Evolutionary conservation across 1,140 invertebrate species (phyloP).

Genomic region (Macrocentrus cingulum): DNA sequence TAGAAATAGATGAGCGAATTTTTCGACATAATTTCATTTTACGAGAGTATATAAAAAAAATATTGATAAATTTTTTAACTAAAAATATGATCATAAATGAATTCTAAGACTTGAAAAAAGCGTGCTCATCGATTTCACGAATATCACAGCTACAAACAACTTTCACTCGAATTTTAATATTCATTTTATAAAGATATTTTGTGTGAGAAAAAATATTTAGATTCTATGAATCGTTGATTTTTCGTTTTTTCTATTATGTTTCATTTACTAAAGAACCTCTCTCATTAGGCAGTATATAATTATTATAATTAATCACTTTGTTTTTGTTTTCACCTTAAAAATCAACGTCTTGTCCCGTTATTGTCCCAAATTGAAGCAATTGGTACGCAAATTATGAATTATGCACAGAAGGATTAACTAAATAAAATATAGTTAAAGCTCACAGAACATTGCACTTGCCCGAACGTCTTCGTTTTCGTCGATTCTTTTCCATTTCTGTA

Average conservation of each 20-base stretch:
- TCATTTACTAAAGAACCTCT: too few species aligned
- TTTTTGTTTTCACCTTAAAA: constrained; percentile 1
- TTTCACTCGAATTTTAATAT: constrained; percentile 23
- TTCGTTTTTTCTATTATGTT: background rate
- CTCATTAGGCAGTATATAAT: background rate
- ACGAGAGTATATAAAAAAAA: too few species aligned
- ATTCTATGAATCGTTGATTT: background rate
- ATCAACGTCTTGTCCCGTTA: background rate
- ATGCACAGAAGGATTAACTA: background rate
- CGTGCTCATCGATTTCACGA: constrained; percentile 23
- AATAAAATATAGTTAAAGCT: constrained; percentile 32
- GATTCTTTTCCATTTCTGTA: constrained; percentile 67
- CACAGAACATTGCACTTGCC: constrained; percentile 62
- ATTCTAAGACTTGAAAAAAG: constrained; percentile 11
- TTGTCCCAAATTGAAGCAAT: background rate
- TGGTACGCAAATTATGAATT: constrained; percentile 1
- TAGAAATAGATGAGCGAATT: too few species aligned
- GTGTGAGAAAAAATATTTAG: constrained; percentile 12
- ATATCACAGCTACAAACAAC: constrained; percentile 31
- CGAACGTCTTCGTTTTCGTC: constrained; percentile 59
- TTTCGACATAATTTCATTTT: too few species aligned
- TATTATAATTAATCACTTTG: constrained; percentile 7
- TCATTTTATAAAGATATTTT: constrained; percentile 7
- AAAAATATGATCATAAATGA: too few species aligned
- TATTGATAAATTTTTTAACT: too few species aligned